Evolutionary conservation across 2,888 invertebrate genomes (phyloP), one percentile per base, ranked within the genome.

Genomic region (Aporophyla lueneburgensis): DNA sequence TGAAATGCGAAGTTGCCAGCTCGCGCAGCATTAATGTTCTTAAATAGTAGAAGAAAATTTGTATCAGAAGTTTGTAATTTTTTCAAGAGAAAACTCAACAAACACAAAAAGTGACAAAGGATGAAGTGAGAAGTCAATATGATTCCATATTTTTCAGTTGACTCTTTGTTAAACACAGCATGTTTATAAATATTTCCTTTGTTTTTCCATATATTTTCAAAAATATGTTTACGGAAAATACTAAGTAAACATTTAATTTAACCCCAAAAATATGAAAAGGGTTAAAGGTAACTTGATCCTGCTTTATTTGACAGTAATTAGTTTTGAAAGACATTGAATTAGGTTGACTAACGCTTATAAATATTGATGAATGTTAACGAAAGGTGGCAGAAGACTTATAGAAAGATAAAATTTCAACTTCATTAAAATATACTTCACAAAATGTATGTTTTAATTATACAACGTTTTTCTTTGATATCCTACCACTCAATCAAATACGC

Each of bases 331-430:
- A 76, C 24, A 68, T 67, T 78, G 21, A 86, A 76, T 71, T 51
- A 77, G 46, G 40, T 67, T 72, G 75, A 74, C 51, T 67, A 66
- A 43, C 10, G 56, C 71, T 73, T 70, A 77, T 76, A 68, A 86
- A 84, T 86, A 74, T 80, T 80, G 71, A 86, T 77, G 9, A 74
- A 70, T 56, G n/a, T 68, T 63, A 67, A 65, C 73, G 51, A 66
- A 82, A 74, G 24, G 21, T 24, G 46, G 24, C 33, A 53, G 53
- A 40, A 68, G 14, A 33, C 51, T 53, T 61, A 53, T 24, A 58
- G 16, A 6, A n/a, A 70, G 70, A 74, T 84, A 74, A 67, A 43
- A 69, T 75, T 69, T 74, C 43, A 69, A 16, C 66, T 70, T 40
- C 16, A 27, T 59, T 69, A 10, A 54, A 63, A 16, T 16, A n/a